phyloP scores from a whole-genome alignment of 2,113 vertebrate genomes.

The Forbesichthys papilliferus region DNA sequence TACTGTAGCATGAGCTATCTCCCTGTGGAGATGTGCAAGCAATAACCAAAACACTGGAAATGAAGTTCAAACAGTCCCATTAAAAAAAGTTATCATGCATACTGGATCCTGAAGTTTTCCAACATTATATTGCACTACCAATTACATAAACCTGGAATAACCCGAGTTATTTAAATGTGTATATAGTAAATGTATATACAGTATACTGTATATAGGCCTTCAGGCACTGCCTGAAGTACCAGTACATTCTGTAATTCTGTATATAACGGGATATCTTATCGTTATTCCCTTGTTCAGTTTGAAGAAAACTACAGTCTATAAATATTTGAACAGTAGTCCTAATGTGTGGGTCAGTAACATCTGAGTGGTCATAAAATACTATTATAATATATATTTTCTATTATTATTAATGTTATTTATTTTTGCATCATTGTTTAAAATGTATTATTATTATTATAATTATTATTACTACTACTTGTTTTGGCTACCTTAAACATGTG shows the following conservation, averaged over 20 bases:
- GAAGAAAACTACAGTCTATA: no score
- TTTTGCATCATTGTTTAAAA: not conserved
- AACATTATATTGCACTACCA: not conserved
- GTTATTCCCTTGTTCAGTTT: no score
- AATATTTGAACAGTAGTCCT: no score
- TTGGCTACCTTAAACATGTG: not conserved
- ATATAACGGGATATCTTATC: not conserved
- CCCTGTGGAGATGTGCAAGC: conserved; percentile 10
- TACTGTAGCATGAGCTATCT: not conserved
- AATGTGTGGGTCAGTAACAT: no score
- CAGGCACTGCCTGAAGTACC: not conserved
- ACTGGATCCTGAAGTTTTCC: not conserved
- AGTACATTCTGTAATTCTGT: conserved; percentile 5
- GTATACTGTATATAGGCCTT: no score
- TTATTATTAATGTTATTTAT: no score
- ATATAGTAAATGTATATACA: no score
- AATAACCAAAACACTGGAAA: not conserved
- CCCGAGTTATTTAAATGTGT: not conserved
- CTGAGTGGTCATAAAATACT: no score
- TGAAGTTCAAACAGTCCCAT: conserved; percentile 1
- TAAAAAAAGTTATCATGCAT: conserved; percentile 15
- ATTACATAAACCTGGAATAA: conserved; percentile 19
- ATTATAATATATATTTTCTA: no score
- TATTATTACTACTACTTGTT: not conserved
- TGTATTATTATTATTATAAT: not conserved